phyloP scores from a whole-genome alignment of 1,140 invertebrate species.

The Nixonia krombeini region DNA sequence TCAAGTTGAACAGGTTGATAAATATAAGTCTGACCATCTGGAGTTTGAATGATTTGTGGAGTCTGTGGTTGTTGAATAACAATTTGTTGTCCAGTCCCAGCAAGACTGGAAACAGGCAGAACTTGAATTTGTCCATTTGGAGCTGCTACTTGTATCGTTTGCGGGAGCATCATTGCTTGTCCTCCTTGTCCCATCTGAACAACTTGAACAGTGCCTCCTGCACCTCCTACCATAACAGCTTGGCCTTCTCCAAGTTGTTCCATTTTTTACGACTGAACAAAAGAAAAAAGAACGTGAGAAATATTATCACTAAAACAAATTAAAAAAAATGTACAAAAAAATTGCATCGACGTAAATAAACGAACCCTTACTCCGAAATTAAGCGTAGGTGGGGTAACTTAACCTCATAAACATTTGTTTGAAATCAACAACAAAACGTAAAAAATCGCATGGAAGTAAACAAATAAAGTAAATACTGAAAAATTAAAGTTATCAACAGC shows the following conservation, averaged over 20 bases:
- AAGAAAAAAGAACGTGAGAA: not conserved
- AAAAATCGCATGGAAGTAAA: too few relatives aligned
- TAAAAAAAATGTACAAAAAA: constrained; percentile 14
- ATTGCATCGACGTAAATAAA: too few relatives aligned
- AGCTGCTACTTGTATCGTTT: constrained; percentile 77
- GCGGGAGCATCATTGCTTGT: constrained; percentile 72
- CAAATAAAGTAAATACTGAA: too few relatives aligned
- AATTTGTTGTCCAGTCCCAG: constrained; percentile 73
- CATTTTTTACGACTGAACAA: constrained; percentile 48
- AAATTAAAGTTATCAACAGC: too few relatives aligned
- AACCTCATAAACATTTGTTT: too few relatives aligned
- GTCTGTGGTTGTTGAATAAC: constrained; percentile 77
- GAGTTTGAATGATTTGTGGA: constrained; percentile 89
- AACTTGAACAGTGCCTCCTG: constrained; percentile 69
- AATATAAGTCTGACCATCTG: constrained; percentile 94
- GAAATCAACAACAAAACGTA: too few relatives aligned
- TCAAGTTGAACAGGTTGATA: constrained; percentile 85
- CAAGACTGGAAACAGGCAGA: constrained; percentile 75
- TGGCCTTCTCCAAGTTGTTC: constrained; percentile 71
- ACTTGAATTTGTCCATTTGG: constrained; percentile 78
- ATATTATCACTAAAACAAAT: not conserved
- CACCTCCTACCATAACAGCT: constrained; percentile 67
- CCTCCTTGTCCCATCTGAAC: constrained; percentile 71
- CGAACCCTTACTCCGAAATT: too few relatives aligned
- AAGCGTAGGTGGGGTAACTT: too few relatives aligned